These are phyloP conservation scores for Gorsachius goisagi DNA, from an alignment of 2,113 vertebrate genomes.

Conservation along the genomic window DNA sequence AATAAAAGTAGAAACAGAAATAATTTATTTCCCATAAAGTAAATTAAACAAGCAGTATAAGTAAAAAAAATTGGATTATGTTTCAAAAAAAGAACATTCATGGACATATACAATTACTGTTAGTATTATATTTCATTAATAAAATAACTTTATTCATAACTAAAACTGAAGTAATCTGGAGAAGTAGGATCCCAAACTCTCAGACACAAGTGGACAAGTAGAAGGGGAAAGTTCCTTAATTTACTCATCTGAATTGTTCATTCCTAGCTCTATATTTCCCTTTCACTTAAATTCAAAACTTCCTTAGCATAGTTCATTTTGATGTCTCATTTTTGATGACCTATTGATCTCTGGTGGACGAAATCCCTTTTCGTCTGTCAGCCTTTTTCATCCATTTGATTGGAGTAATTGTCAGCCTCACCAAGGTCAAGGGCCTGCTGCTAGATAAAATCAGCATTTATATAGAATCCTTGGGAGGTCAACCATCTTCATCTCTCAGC, in stretches of 20 bases:
- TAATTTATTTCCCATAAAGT: neutral
- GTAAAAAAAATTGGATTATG: neutral
- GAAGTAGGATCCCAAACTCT: neutral
- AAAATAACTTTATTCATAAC: neutral
- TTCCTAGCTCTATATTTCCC: neutral
- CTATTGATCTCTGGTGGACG: conserved; percentile 16
- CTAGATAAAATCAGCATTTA: conserved; percentile 60
- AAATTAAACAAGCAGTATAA: neutral
- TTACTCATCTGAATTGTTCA: neutral
- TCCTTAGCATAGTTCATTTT: neutral
- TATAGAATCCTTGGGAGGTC: conserved; percentile 37
- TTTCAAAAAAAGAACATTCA: neutral
- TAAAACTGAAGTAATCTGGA: neutral
- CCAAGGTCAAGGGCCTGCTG: conserved; percentile 31
- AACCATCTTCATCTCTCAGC: conserved; percentile 53
- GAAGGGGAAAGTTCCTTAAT: neutral
- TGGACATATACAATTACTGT: neutral
- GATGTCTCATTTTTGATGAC: conserved; percentile 21
- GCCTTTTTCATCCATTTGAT: conserved; percentile 50
- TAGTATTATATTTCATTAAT: neutral
- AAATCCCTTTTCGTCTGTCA: conserved; percentile 17
- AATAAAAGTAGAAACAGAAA: neutral
- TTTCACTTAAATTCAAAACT: conserved; percentile 19
- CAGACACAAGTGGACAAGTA: neutral
- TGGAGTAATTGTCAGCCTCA: conserved; percentile 49